Base-by-base conservation (phyloP, 2,797 vertebrate genomes). In the Gymnothorax reevesii region DNA sequence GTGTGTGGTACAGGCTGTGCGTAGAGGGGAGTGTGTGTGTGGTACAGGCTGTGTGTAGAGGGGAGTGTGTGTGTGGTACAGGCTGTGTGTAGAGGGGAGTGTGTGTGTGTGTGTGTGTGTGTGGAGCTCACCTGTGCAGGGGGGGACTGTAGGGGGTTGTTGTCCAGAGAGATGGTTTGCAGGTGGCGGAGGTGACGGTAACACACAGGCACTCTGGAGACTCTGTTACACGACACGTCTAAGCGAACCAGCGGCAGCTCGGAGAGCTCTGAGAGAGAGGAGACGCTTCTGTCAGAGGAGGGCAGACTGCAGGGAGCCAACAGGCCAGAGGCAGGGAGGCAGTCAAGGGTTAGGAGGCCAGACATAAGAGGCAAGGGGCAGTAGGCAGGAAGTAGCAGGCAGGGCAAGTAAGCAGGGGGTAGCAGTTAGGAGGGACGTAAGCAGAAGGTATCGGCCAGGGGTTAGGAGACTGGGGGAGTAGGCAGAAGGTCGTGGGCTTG, bases 211-310 rank as follows among this genome's bases (percentile, higher is more conserved):
- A 99, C 96, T 0, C 92, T 92, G 62, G 96, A 93, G 84, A 99
- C 94, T 0, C 96, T 96, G 92, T 99, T 99, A 91, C 98, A 99
- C 87, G 98, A 99, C 89, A 98, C 97, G 83, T 99, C 97, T 22
- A 99, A 94, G 0, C 97, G 96, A 22, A 97, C 95, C 0, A 99
- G 95, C 0, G 97, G 97, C 79, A 99, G 92, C 88, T 97, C 97
- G 0, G 97, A 96, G 71, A 98, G 94, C 92, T 98, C 98, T 99
- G 93, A 1, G 4, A 12, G 3, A 2, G 25, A 66, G 27, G 57
- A n/a, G 12, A 5, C 25, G 7, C 49, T 75, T 15, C 42, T 4
- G 69, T 12, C n/a, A 42, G 17, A 49, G 13, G 25, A 17, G 13
- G 10, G 17, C 82, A 13, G 2, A 9, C 57, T 9, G 60, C 60